Evolutionary conservation across 2,113 vertebrate genomes (phyloP).

Genomic region (Brachyhypopomus gauderio): DNA sequence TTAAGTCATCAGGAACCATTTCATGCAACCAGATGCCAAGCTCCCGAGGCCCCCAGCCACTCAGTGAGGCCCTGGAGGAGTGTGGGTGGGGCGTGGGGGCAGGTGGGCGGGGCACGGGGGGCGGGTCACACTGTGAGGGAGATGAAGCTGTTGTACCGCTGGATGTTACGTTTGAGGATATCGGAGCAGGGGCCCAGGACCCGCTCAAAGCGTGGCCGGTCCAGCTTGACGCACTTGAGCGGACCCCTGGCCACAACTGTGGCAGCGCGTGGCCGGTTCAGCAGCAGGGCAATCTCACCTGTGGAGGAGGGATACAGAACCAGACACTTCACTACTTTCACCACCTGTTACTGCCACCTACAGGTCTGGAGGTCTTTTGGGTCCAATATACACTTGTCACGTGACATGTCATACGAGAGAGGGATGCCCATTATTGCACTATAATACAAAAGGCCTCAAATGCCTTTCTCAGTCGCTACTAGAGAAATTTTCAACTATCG

Average conservation of each 20-base stretch:
- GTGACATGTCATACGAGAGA: too few species aligned
- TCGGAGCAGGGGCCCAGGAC: conserved; percentile 96
- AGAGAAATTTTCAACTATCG: too few species aligned
- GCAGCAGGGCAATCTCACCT: conserved; percentile 93
- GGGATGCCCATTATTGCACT: too few species aligned
- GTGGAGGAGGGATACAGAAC: conserved; percentile 11
- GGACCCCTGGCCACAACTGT: conserved; percentile 92
- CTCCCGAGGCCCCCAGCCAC: conserved; percentile 32
- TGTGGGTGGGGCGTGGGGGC: too few species aligned
- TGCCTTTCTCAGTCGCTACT: too few species aligned
- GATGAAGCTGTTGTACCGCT: conserved; percentile 99
- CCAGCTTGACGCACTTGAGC: conserved; percentile 94
- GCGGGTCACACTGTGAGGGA: conserved; percentile 88
- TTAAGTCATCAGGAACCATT: not conserved
- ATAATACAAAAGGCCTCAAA: not conserved
- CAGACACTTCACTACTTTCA: too few species aligned
- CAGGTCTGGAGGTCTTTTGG: too few species aligned
- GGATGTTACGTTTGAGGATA: conserved; percentile 97
- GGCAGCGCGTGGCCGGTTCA: conserved; percentile 92
- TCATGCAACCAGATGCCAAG: conserved; percentile 27
- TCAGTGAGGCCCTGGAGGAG: too few species aligned
- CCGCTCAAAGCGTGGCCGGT: conserved; percentile 92
- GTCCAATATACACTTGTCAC: too few species aligned
- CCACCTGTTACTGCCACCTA: not conserved
- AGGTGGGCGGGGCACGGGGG: too few species aligned